Evolutionary conservation across 2,888 invertebrate species (phyloP), one percentile per base, ranked within the genome.

Genomic region (Ichneumoninae sp.): DNA sequence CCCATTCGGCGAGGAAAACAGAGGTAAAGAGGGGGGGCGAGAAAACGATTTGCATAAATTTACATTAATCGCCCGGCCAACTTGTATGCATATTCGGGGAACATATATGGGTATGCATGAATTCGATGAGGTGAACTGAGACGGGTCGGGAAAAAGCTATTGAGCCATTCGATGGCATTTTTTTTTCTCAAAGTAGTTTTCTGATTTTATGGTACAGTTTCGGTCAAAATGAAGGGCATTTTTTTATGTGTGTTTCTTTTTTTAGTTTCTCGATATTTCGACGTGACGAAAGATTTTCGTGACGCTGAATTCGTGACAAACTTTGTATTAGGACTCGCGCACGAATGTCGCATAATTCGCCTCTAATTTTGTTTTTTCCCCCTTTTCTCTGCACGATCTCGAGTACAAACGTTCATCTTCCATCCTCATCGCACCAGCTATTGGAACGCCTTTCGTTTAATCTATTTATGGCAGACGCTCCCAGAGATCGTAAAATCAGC

Each of bases 1-100:
- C 30, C 57, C 10, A 68, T 81, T 81, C 66, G 40, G 6, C 75
- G 79, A 69, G 65, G 66, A 85, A 82, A 78, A 70, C 65, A 70
- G 73, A 36, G 65, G 60, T 69, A 69, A 22, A 13, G 52, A 33
- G 81, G 65, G 33, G n/a, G 63, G 57, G 77, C 50, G 70, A 80
- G 83, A 81, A 81, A 80, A 54, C 40, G 81, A 85, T 80, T 86
- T 76, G 78, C 84, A 83, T 84, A 40, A 71, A 83, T 83, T 81
- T 74, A 71, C 78, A 79, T 83, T 73, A 75, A 85, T 85, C 44
- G 65, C n/a, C 52, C 71, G 57, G 52, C 57, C 36, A 63, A 52
- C 68, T 73, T 76, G 76, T 82, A 63, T 80, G 81, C 66, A 74
- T 83, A 78, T 69, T 74, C 65, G 36, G 22, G n/a, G 65, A 69